Base-by-base conservation (phyloP, 2,888 invertebrate species). In the Hirtodrosophila confusa region DNA sequence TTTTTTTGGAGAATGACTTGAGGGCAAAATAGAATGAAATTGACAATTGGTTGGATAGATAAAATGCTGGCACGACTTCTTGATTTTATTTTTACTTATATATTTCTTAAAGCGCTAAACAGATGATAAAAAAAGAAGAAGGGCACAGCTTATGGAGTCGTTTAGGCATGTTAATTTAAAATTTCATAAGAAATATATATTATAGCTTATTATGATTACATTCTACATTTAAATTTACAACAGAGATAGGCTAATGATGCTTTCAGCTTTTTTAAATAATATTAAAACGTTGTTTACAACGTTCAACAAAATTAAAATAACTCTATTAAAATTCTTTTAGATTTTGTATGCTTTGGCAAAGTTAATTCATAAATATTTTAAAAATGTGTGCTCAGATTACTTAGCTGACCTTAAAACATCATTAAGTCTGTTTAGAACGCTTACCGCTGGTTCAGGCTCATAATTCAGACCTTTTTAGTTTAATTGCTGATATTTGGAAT, bases 21-120 rank as follows among this genome's bases (percentile, higher is more conserved):
- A 61, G 33, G 69, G 54, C 17, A 67, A 49, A 62, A 54, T 45
- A 45, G 43, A 65, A 65, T 64, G 37, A 80, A 72, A 75, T 82
- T 75, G 72, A 66, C 76, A 75, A 69, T 84, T 65, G 62, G 56
- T 61, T 50, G 56, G 35, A 41, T 60, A 57, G 47, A 39, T 53
- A 35, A 61, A 48, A 58, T 17, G 45, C 48, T 50, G 48, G 62
- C 11, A 44, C 40, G 45, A 39, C 45, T 39, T 40, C 33, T 69
- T 63, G 65, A 63, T 62, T 63, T 63, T 54, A 24, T 51, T 27
- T 11, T 27, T 24, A 7, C 4, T 45, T 17, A 17, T 17, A 0
- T 39, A 23, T 33, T 33, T 43, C 44, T 54, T 73, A 58, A 73
- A 63, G 50, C 63, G 43, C 39, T 50, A 51, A 41, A 17, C 11